Base-by-base conservation (phyloP, 1,140 invertebrate genomes). In the Zaprionus davidi region DNA sequence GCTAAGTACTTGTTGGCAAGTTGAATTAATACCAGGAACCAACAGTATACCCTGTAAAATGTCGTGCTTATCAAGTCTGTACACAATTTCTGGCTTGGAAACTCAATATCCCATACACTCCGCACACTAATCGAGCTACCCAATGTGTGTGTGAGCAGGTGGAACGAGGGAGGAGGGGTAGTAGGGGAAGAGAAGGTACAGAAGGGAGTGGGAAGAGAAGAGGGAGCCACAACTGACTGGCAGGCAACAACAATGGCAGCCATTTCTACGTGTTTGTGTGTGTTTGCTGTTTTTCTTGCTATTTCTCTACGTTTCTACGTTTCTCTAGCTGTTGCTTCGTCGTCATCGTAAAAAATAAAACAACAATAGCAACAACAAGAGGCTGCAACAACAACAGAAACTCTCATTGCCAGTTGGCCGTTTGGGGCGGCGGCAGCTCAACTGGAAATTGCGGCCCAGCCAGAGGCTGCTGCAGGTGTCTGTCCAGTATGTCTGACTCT, bases 391-490 rank as follows among this genome's bases (percentile, higher is more conserved):
- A 63, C 20, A 34, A 11, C 49, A 51, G 15, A 15, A 64, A 64
- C 24, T 26, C 80, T 84, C 84, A 84, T 84, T 84, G 83, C 81
- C 84, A 84, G 84, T 79, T 83, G 83, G 78, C 84, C 81, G 84
- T 79, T 87, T 77, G 82, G 82, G 82, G 76, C 82, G 82, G 59
- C 36, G 53, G 77, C 82, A 26, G 24, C 78, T 87, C 84, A 87
- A 87, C 84, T 90, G 84, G 84, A 87, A 87, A 87, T 88, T 88
- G 80, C 76, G 73, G 84, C 71, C 62, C 63, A 79, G 83, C 58
- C 69, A 71, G 55, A 68, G 56, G 76, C 84, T 84, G 76, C 84
- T 84, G 84, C 84, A 87, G 81, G 84, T 87, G 84, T 81, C 62
- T 71, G 78, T 76, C 80, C 62, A 66, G 71, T 72, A 68, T 49